Evolutionary conservation across 2,113 vertebrate species (phyloP).

Genomic region (Lagopus muta): DNA sequence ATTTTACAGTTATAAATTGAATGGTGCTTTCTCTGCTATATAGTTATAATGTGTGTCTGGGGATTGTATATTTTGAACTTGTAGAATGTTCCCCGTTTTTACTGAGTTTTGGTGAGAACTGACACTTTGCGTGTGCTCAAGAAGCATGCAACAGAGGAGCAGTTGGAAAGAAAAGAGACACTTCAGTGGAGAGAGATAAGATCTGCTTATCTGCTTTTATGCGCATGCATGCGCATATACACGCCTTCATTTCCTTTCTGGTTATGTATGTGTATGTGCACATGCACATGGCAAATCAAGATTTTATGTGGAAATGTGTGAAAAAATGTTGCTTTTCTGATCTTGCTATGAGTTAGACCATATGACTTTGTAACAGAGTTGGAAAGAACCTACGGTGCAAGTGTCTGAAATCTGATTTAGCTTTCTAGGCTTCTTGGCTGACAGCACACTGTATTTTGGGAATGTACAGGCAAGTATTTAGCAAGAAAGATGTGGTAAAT

Average conservation of each 20-base stretch:
- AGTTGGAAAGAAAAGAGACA: conserved; percentile 14
- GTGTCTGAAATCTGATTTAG: conserved; percentile 42
- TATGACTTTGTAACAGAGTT: conserved; percentile 51
- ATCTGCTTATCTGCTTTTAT: conserved; percentile 20
- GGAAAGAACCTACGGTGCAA: conserved; percentile 58
- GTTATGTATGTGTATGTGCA: not conserved
- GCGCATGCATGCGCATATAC: not conserved
- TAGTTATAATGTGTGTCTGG: accelerated
- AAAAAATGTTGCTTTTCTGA: conserved; percentile 63
- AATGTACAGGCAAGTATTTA: conserved; percentile 27
- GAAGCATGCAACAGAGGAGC: conserved; percentile 5
- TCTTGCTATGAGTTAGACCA: conserved; percentile 52
- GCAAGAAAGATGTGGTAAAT: not conserved
- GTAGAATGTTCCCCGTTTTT: not conserved
- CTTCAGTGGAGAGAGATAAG: conserved; percentile 30
- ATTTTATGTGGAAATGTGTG: conserved; percentile 45
- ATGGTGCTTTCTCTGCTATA: not conserved
- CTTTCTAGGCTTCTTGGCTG: conserved; percentile 65
- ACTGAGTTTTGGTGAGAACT: not conserved
- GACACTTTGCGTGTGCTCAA: not conserved
- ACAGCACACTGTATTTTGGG: conserved; percentile 18
- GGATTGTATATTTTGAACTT: not conserved
- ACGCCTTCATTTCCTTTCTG: not conserved
- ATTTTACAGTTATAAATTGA: not conserved
- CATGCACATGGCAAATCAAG: conserved; percentile 28